A percentile compares a stretch with the other conserved stretches of the same genome.
These are phyloP conservation scores for Uloborus plumipes DNA, from an alignment of 2,888 invertebrate genomes.

Conservation along the genomic window DNA sequence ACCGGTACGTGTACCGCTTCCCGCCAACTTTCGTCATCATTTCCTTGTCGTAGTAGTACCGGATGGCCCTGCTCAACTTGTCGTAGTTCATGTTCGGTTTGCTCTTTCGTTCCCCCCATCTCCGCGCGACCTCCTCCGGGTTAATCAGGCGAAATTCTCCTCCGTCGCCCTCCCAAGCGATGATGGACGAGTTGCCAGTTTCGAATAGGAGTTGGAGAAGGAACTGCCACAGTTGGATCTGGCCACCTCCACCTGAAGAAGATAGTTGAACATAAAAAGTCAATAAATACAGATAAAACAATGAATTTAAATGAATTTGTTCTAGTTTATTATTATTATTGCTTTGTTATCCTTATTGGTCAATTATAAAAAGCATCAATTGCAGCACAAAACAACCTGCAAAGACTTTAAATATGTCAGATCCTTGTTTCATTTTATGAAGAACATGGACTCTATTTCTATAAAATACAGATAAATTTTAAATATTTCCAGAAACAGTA, in stretches of 20 bases:
- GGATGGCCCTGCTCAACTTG: slow-evolving; percentile 95
- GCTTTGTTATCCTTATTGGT: no score
- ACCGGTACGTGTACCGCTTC: slow-evolving; percentile 96
- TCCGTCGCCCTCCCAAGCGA: slow-evolving; percentile 95
- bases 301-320: no score
- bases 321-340: no score
- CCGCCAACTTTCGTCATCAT: slow-evolving; percentile 99
- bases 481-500: no score
- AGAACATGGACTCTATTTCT: no score
- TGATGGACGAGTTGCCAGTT: slow-evolving; percentile 86
- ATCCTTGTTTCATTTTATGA: no score
- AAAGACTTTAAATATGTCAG: no score
- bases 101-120: slow-evolving; percentile 98
- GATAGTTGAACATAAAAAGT: no score
- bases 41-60: slow-evolving; percentile 99
- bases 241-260: slow-evolving; percentile 74
- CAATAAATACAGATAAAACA: no score
- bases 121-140: slow-evolving; percentile 97
- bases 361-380: no score
- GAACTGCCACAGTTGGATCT: slow-evolving; percentile 99
- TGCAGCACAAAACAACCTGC: no score
- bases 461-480: no score
- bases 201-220: slow-evolving; percentile 94
- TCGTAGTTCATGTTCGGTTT: slow-evolving; percentile 99
- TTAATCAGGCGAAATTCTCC: slow-evolving; percentile 96